Evolutionary conservation across 2,797 vertebrate genomes (phyloP), one percentile per base, ranked within the genome.

Genomic region (Antrozous pallidus): DNA sequence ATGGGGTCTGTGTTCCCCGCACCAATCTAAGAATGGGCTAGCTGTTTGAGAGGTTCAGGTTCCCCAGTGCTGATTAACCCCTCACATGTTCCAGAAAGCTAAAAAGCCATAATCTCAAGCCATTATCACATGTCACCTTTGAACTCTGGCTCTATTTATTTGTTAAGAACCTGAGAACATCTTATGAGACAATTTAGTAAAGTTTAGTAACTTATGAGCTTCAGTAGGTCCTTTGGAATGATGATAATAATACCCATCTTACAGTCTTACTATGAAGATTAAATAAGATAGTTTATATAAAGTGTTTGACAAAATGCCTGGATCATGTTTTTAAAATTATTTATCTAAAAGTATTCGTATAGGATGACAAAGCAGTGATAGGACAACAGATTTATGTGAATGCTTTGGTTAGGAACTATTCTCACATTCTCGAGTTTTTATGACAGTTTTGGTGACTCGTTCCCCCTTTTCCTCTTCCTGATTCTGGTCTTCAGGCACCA

Each of bases 381-480:
- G 58, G 49, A 54, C 58, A n/a, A 89, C 75, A 81, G 42, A 89
- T 94, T 91, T 94, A 24, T 90, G 77, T 81, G 90, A 88, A 36
- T 94, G 69, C 11, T 87, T 80, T 94, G 67, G 26, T 88, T 58
- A 36, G 38, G 49, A 91, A 91, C 56, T 74, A 24, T 31, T 69
- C 4, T 47, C 63, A 74, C 58, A 74, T 73, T 94, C 73, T 71
- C 40, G 26, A 45, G 28, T 45, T 79, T 74, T 93, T 87, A 58
- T 75, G 28, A 42, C 82, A 74, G 63, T 95, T 90, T 93, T 93
- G 56, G 78, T 82, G 81, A 84, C 42, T 79, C 45, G 38, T 28
- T 54, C 51, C 20, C 26, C 54, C 26, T 73, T 94, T 94, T 54
- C 71, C 51, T 90, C 77, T 92, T 73, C 73, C 38, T 93, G 67